Evolutionary conservation across 2,888 invertebrate genomes (phyloP).

Genomic region (Bellardia pandia): DNA sequence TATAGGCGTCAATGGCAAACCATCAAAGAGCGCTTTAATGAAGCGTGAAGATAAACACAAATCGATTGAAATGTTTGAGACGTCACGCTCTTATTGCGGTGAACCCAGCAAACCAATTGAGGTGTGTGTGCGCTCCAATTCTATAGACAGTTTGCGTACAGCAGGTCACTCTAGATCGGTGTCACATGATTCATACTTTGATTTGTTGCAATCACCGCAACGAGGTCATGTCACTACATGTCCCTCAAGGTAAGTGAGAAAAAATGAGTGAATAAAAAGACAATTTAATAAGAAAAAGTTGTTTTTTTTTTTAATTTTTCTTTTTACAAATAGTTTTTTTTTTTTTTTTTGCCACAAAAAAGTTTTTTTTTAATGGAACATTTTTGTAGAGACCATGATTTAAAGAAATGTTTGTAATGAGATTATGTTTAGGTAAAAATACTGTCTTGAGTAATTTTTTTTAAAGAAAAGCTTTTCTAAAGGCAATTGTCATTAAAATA

Average conservation of each 20-base stretch:
- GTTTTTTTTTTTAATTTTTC: too few species aligned
- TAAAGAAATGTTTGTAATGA: too few species aligned
- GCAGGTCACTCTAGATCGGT: constrained; percentile 88
- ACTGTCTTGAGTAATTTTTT: too few species aligned
- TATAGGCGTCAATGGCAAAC: constrained; percentile 77
- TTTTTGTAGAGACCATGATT: too few species aligned
- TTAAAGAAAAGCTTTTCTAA: too few species aligned
- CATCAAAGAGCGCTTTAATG: constrained; percentile 77
- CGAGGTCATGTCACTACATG: constrained; percentile 82
- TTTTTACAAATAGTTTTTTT: too few species aligned
- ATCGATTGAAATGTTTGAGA: constrained; percentile 83
- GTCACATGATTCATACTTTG: constrained; percentile 97
- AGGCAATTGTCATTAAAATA: too few species aligned
- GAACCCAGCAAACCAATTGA: constrained; percentile 81
- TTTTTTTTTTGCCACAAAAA: too few species aligned
- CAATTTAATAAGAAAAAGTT: too few species aligned
- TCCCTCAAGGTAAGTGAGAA: constrained; percentile 81
- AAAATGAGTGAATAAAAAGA: too few species aligned
- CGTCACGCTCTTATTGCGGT: constrained; percentile 75
- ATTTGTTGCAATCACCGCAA: constrained; percentile 85
- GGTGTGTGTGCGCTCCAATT: constrained; percentile 83
- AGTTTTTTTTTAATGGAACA: too few species aligned
- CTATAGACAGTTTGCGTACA: constrained; percentile 84
- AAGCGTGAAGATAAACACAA: constrained; percentile 81
- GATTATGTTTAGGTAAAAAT: too few species aligned